Conservation (phyloP, 2,113 vertebrate species). For the Cairina moschata region DNA sequence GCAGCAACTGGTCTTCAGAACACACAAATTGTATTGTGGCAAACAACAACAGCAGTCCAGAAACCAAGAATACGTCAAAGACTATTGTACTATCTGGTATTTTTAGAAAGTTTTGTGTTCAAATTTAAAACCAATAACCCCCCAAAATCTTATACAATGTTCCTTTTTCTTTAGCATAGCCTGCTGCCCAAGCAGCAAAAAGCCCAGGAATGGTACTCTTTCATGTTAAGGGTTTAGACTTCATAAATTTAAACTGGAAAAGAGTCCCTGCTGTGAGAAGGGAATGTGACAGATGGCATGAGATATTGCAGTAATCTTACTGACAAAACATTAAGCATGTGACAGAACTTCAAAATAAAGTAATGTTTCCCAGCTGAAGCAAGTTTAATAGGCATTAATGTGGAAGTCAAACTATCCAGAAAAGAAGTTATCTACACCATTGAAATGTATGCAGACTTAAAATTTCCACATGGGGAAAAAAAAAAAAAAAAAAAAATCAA, state of each 20-base stretch:
- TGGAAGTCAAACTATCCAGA: not conserved
- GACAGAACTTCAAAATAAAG: slow-evolving; percentile 53
- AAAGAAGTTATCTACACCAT: not conserved
- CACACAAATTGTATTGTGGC: not conserved
- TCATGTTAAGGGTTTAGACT: not conserved
- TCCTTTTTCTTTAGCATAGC: not conserved
- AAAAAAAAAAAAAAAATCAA: not conserved
- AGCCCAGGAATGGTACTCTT: not conserved
- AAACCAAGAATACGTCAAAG: not conserved
- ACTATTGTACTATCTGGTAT: not conserved
- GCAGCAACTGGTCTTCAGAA: not conserved
- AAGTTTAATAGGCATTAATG: slow-evolving; percentile 26
- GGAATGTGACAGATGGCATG: slow-evolving; percentile 67
- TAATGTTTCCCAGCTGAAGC: slow-evolving; percentile 45
- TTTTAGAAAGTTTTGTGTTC: not conserved
- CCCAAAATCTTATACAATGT: not conserved
- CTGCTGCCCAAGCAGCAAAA: not conserved
- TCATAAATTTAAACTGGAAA: not conserved
- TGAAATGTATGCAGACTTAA: not conserved
- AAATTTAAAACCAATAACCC: not conserved
- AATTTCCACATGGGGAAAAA: slow-evolving; percentile 19
- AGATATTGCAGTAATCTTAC: slow-evolving; percentile 68
- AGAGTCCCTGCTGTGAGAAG: slow-evolving; percentile 23
- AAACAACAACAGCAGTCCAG: not conserved
- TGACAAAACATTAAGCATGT: slow-evolving; percentile 59